Percentiles rank a stretch among this genome's conserved stretches.
phyloP scores from a whole-genome alignment of 1,140 invertebrate species.

The Drosophila erecta region DNA sequence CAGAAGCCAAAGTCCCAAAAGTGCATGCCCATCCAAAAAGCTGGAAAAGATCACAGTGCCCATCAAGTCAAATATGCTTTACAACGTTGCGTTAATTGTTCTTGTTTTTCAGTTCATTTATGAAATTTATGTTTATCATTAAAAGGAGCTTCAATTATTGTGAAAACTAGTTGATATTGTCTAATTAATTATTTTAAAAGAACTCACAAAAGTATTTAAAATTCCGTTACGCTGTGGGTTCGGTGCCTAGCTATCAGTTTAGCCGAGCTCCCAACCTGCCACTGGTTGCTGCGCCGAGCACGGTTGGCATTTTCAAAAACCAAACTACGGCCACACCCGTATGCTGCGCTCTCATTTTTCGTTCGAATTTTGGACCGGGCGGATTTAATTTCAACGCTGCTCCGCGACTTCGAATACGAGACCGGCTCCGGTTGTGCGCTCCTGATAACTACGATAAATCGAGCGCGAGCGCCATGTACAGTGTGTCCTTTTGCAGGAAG shows the following conservation, averaged over 20 bases:
- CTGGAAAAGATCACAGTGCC: background rate
- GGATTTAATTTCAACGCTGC: background rate
- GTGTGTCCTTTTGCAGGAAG: background rate
- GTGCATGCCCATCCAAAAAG: background rate
- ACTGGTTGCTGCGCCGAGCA: background rate
- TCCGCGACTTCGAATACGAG: background rate
- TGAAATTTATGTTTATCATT: no score
- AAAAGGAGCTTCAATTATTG: no score
- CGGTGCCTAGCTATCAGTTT: background rate
- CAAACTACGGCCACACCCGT: background rate
- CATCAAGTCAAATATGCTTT: background rate
- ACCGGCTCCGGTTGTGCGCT: no score
- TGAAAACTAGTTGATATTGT: no score
- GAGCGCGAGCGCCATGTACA: conserved; percentile 9
- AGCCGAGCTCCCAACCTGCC: background rate
- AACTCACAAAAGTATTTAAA: no score
- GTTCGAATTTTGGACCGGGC: background rate
- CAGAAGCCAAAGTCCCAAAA: background rate
- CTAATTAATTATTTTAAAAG: no score
- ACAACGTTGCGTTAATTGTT: no score
- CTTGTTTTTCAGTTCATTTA: no score
- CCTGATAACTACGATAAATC: conserved; percentile 8
- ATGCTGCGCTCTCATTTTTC: background rate
- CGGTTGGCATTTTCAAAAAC: background rate
- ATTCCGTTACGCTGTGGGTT: background rate